Evolutionary conservation across 2,888 invertebrate genomes (phyloP), one percentile per base, ranked within the genome.

Genomic region (Pinctada fucata): DNA sequence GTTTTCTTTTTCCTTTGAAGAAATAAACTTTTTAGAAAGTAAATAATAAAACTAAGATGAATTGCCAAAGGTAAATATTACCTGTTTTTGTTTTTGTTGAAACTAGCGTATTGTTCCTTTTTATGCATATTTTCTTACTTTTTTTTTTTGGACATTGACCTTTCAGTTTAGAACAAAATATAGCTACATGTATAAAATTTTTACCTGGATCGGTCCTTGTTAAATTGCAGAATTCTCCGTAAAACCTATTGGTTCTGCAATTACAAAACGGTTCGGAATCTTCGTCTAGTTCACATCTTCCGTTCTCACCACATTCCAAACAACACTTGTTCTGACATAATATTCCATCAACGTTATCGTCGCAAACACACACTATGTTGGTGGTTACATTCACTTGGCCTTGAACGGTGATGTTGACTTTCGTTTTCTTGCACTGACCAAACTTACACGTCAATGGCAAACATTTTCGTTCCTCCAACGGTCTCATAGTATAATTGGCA

Each of bases 291-390:
- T 16, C 51, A 64, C 83, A 83, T 6, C 58, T 49, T 3, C 83
- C 83, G n/a, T 77, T 50, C 5, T 79, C 74, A 8, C 75, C 74
- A 76, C 83, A 83, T 5, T 75, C 67, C 10, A 69, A 72, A 72
- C 83, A 83, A n/a, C 83, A 83, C 49, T 64, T 68, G n/a, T 72
- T n/a, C 4, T 72, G 48, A 66, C 82, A 82, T 63, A 68, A 13
- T 1, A 45, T 48, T 6, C 81, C 77, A 31, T 16, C 51, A 8
- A 75, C 76, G 3, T 75, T 72, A 2, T 51, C 66, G 58, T 78
- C 78, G 64, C 82, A 79, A 2, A 48, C 67, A 68, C 79, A 79
- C 6, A 48, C n/a, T 6, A 69, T 66, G 3, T 63, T 63, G 4
- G 31, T 13, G 16, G 13, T 47, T 16, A 13, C 1, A 3, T 3